A percentile compares a stretch with the other conserved stretches of the same genome.
Evolutionary conservation across 2,888 invertebrate species (phyloP).

Genomic region (Merodon equestris): DNA sequence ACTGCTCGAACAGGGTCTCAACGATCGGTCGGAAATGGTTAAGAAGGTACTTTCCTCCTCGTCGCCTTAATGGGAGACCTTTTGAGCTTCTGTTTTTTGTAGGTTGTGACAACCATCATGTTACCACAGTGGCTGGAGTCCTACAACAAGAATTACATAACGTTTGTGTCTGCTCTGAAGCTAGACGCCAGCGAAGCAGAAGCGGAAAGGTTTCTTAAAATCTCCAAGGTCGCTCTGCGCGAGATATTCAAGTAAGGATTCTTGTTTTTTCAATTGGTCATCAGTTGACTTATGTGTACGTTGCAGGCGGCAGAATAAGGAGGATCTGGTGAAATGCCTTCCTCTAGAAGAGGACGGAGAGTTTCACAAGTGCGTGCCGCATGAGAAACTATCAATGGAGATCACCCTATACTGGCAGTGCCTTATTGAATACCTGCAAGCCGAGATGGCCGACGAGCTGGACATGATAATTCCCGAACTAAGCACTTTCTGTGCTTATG

Average conservation of each 20-base stretch:
- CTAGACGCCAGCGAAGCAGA: conserved; percentile 84
- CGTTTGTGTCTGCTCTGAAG: conserved; percentile 87
- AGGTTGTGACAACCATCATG: conserved; percentile 79
- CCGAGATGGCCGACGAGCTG: conserved; percentile 74
- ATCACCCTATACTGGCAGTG: conserved; percentile 83
- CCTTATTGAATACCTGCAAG: conserved; percentile 80
- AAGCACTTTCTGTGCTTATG: conserved; percentile 85
- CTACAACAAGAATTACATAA: conserved; percentile 85
- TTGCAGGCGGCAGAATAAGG: conserved; percentile 76
- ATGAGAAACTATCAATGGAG: conserved; percentile 80
- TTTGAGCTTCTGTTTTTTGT: too few species aligned
- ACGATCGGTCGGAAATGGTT: conserved; percentile 81
- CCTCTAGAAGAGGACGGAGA: conserved; percentile 76
- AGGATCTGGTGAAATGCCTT: conserved; percentile 78
- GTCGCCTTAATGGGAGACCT: too few species aligned
- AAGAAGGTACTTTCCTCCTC: conserved; percentile 72
- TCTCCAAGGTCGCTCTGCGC: conserved; percentile 80
- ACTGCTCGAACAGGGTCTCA: conserved; percentile 83
- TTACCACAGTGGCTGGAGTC: conserved; percentile 88
- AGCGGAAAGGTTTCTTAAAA: conserved; percentile 81
- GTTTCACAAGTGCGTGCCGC: conserved; percentile 79
- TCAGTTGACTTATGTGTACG: too few species aligned
- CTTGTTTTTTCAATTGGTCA: too few species aligned
- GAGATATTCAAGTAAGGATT: conserved; percentile 81
- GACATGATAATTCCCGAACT: conserved; percentile 83